Conservation (phyloP, 2,113 vertebrate genomes). For the Arvicanthis niloticus region DNA sequence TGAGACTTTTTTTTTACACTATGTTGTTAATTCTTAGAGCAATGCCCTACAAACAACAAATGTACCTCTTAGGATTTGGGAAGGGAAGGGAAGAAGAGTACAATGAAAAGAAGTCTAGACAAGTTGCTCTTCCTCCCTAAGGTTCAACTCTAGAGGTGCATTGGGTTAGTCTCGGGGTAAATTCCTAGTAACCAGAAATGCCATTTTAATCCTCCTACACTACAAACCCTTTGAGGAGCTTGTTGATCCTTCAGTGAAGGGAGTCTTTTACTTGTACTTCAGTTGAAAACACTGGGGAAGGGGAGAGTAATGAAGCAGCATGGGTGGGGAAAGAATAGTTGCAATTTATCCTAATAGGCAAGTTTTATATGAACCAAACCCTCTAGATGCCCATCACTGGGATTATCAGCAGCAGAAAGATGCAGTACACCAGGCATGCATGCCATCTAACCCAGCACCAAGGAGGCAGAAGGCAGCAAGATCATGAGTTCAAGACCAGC, state of each 20-base stretch:
- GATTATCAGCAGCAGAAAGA: background rate
- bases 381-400: background rate
- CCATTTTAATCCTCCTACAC: background rate
- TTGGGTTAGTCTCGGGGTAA: background rate
- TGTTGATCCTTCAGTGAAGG: background rate
- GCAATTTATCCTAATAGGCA: background rate
- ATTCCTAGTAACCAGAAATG: background rate
- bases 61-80: background rate
- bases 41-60: slow-evolving; percentile 15
- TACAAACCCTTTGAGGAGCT: background rate
- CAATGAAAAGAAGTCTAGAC: background rate
- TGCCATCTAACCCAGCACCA: background rate
- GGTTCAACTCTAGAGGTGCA: background rate
- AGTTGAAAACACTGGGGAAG: background rate
- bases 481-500: background rate
- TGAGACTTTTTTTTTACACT: background rate
- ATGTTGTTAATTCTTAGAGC: background rate
- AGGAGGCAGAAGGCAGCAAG: background rate
- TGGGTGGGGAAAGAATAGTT: background rate
- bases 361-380: background rate
- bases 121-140: background rate
- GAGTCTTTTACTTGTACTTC: background rate
- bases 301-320: background rate
- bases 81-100: background rate
- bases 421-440: background rate